phyloP scores from a whole-genome alignment of 2,113 vertebrate genomes.

The Parus major region DNA sequence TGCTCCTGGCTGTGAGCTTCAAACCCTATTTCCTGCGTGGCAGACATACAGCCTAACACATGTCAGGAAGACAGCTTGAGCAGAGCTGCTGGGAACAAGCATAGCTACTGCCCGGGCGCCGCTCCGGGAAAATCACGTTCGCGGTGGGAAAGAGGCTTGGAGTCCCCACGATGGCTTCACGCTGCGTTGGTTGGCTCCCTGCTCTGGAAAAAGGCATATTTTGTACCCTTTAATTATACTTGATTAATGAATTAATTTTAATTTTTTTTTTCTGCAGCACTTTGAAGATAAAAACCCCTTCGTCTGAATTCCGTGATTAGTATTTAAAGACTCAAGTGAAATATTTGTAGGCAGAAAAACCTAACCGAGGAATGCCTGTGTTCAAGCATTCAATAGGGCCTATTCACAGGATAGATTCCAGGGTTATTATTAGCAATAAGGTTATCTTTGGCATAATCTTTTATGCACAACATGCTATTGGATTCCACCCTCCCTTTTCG shows the following conservation, averaged over 20 bases:
- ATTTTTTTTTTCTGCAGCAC: conserved; percentile 4
- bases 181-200: neutral
- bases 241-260: conserved; percentile 61
- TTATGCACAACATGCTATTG: conserved; percentile 40
- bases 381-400: conserved; percentile 38
- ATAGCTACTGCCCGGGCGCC: neutral
- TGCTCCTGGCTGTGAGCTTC: conserved; percentile 73
- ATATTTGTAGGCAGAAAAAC: conserved; percentile 54
- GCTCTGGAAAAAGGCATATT: neutral
- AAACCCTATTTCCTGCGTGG: conserved; percentile 72
- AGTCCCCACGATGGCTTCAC: conserved; percentile 7
- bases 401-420: conserved; percentile 57
- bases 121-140: conserved; percentile 40
- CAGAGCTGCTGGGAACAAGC: conserved; percentile 28
- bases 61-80: conserved; percentile 60
- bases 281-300: conserved; percentile 61
- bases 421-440: conserved; percentile 68
- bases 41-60: conserved; percentile 57
- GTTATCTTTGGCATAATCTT: conserved; percentile 62
- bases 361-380: conserved; percentile 62
- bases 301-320: conserved; percentile 48
- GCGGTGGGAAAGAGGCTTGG: neutral
- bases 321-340: conserved; percentile 48
- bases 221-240: conserved; percentile 60
- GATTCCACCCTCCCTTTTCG: conserved; percentile 24